A percentile compares a stretch with the other conserved stretches of the same genome.
phyloP scores from a whole-genome alignment of 2,113 vertebrate genomes.

The Rhea pennata region DNA sequence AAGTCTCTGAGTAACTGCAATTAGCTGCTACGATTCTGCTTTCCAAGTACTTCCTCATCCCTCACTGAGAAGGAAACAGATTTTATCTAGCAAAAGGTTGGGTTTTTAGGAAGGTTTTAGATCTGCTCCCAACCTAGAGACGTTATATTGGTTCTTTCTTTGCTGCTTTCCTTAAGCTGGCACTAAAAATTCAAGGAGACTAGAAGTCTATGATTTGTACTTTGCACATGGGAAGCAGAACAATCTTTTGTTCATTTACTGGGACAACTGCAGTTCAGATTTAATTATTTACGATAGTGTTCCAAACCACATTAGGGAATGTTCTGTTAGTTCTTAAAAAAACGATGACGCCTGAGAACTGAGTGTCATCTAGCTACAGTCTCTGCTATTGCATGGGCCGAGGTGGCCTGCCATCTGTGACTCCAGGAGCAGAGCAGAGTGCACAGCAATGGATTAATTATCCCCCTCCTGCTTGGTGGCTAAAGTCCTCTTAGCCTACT shows the following conservation, averaged over 20 bases:
- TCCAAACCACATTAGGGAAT: conserved; percentile 37
- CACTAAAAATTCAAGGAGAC: conserved; percentile 49
- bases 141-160: background rate
- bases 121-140: background rate
- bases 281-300: conserved; percentile 69
- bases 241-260: conserved; percentile 69
- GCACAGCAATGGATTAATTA: too few species aligned
- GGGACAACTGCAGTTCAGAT: conserved; percentile 61
- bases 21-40: background rate
- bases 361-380: conserved; percentile 44
- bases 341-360: background rate
- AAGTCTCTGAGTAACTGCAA: background rate
- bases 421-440: background rate
- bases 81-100: background rate
- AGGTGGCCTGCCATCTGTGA: background rate
- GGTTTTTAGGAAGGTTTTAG: background rate
- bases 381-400: background rate
- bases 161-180: background rate
- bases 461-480: rapidly evolving
- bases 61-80: background rate
- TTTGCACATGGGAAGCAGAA: conserved; percentile 58
- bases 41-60: background rate
- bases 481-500: background rate
- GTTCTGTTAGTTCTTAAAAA: conserved; percentile 24
- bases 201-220: conserved; percentile 48